Evolutionary conservation across 2,113 vertebrate species (phyloP), one percentile per base, ranked within the genome.

Genomic region (Pseudolaguvia tuberculata): DNA sequence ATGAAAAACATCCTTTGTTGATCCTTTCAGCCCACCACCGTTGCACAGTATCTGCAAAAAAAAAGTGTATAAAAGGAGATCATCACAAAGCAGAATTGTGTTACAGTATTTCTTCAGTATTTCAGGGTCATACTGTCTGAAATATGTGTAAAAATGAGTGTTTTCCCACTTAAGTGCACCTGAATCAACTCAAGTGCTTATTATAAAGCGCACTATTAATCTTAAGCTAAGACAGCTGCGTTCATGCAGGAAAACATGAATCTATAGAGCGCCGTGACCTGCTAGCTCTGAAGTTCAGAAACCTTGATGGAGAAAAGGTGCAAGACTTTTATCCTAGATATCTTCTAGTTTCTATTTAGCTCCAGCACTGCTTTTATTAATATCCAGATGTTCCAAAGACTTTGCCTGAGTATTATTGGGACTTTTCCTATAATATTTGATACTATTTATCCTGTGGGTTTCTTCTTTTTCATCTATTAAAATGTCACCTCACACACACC

Each of bases 181-280:
- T 66, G 72, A 42, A 55, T 74, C 72, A 55, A 52, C 50, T 65
- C 31, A 66, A 53, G 31, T 21, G 45, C 18, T 45, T 42, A 42
- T 45, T 74, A 55, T 65, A 39, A 21, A 45, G n/a, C 31, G 31
- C 31, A 3, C 21, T 66, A 74, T 66, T 53, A 25, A 55, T 52
- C 70, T 73, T 27, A n/a, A 50, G 45, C 45, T n/a, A 15, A 27
- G 61, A 52, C 72, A 74, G 61, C 45, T 66, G 48, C 47, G 72
- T 56, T 55, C 17, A 42, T 45, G 61, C 29, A 65, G 72, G 50
- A 74, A 65, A 55, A 66, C 72, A 74, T 39, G 59, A 55, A 74
- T 42, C 72, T 55, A 50, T n/a, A 23, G 59, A 42, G 61, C 61
- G 4, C 50, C 1, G 50, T 74, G 59, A 63, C 61, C 72, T 2